A percentile compares a stretch with the other conserved stretches of the same genome.
Evolutionary conservation across 2,888 invertebrate species (phyloP).

Genomic region (Hermaeophaga mercurialis): DNA sequence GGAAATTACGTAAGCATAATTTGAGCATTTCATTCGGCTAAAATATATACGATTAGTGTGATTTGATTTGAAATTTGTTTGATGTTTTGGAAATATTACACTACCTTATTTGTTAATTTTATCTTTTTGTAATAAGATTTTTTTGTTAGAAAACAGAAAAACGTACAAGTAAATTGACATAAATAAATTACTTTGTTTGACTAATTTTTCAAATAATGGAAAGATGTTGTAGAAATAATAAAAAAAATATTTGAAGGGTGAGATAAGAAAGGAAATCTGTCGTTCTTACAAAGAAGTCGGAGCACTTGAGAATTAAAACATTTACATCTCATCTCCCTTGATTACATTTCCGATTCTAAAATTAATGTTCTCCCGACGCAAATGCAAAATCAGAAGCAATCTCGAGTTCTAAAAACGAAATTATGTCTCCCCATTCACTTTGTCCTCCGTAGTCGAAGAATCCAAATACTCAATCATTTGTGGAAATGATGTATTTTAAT

Average conservation of each 20-base stretch:
- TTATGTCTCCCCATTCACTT: slow-evolving; percentile 54
- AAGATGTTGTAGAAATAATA: too few species aligned
- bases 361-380: slow-evolving; percentile 55
- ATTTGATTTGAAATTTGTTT: slow-evolving; percentile 55
- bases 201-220: too few species aligned
- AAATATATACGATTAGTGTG: slow-evolving; percentile 43
- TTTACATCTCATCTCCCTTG: slow-evolving; percentile 55
- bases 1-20: slow-evolving; percentile 50
- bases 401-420: slow-evolving; percentile 53
- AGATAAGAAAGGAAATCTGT: neutral
- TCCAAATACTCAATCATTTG: slow-evolving; percentile 58
- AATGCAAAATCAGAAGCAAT: slow-evolving; percentile 56
- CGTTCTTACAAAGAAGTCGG: neutral
- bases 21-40: slow-evolving; percentile 39
- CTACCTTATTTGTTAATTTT: too few species aligned
- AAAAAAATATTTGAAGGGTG: neutral
- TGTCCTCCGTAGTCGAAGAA: slow-evolving; percentile 47
- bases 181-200: too few species aligned
- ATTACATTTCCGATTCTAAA: slow-evolving; percentile 56
- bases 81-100: slow-evolving; percentile 47
- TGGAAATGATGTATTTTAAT: slow-evolving; percentile 58
- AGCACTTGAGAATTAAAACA: slow-evolving; percentile 50
- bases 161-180: too few species aligned
- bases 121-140: too few species aligned
- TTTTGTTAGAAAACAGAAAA: too few species aligned